Percentiles rank a stretch among this genome's conserved stretches.
phyloP scores from a whole-genome alignment of 2,113 vertebrate genomes.

The Hippolais icterina region DNA sequence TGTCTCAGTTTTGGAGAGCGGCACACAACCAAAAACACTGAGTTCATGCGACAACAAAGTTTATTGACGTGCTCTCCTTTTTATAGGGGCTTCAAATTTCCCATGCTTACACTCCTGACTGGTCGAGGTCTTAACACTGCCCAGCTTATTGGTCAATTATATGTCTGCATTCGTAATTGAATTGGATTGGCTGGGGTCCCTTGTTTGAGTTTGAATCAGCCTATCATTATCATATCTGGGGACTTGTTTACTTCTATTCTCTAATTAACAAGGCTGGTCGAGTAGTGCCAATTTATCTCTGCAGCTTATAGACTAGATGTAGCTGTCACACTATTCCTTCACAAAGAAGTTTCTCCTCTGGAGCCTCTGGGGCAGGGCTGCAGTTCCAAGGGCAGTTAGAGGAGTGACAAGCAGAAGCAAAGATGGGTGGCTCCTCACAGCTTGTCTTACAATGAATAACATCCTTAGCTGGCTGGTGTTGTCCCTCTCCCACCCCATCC shows the following conservation, averaged over 20 bases:
- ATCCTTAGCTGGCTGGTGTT: fast-evolving
- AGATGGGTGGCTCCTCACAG: fast-evolving
- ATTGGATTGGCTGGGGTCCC: too few relatives aligned
- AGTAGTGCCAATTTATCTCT: background rate
- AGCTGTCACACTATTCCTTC: background rate
- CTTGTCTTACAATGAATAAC: background rate
- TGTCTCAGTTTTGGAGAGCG: too few relatives aligned
- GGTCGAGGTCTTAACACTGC: too few relatives aligned
- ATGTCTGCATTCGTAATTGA: too few relatives aligned
- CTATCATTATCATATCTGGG: background rate
- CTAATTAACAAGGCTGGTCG: background rate
- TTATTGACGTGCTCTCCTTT: too few relatives aligned
- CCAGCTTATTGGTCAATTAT: too few relatives aligned
- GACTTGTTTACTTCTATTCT: background rate
- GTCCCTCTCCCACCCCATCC: background rate
- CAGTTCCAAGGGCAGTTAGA: background rate
- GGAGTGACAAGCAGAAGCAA: background rate
- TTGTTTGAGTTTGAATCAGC: background rate
- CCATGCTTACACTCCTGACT: too few relatives aligned
- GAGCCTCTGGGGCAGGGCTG: background rate
- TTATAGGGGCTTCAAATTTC: too few relatives aligned
- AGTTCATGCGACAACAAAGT: too few relatives aligned
- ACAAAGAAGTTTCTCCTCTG: background rate
- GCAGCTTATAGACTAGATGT: background rate
- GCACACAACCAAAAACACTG: too few relatives aligned